Percentiles rank a stretch among this genome's conserved stretches.
phyloP scores from a whole-genome alignment of 2,888 invertebrate genomes.

The Apodemia duryi region DNA sequence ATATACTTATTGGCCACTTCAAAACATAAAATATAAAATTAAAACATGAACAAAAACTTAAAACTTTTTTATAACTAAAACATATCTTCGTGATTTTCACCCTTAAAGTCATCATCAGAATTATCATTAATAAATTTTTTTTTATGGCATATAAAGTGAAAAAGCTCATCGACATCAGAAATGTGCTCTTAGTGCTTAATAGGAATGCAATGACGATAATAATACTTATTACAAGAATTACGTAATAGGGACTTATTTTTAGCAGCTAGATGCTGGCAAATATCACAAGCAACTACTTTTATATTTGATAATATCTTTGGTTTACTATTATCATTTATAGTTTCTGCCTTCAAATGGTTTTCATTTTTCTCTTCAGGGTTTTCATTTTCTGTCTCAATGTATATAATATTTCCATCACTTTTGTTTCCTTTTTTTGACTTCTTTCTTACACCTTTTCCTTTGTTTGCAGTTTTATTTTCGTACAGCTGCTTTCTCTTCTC shows the following conservation, averaged over 20 bases:
- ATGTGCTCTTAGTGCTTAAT: not conserved
- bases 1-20: not conserved
- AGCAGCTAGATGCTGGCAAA: not conserved
- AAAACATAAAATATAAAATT: not conserved
- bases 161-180: not conserved
- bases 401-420: not conserved
- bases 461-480: not conserved
- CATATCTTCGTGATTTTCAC: not conserved
- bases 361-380: not conserved
- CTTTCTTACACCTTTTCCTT: not conserved
- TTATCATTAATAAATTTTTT: not conserved
- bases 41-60: not conserved
- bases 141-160: not conserved
- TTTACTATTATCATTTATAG: not conserved
- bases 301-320: not conserved
- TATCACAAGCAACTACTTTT: not conserved
- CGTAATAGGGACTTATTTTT: not conserved
- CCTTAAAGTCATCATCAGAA: not conserved
- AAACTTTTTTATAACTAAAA: not conserved
- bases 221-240: not conserved
- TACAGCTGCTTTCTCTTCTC: not conserved
- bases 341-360: not conserved
- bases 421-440: not conserved
- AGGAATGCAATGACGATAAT: conserved; percentile 3
- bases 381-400: not conserved